phyloP scores from a whole-genome alignment of 2,113 vertebrate genomes.

The Gambusia holbrooki region DNA sequence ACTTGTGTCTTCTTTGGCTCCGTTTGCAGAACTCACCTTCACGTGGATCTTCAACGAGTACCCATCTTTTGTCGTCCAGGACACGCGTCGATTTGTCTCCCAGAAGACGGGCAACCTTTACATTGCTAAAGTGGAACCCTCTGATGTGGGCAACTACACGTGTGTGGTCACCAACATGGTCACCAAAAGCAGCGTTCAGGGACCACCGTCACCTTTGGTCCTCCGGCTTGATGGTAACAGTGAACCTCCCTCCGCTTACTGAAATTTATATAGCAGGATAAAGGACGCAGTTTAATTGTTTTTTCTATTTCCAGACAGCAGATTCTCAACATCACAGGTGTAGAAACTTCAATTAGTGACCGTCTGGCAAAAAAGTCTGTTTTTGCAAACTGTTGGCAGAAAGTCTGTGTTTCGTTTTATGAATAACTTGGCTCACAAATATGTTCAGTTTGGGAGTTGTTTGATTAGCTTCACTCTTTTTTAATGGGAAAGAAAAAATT shows the following conservation, averaged over 20 bases:
- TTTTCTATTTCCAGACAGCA: neutral
- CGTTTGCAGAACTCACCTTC: conserved; percentile 88
- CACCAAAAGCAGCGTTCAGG: conserved; percentile 88
- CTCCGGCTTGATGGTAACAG: conserved; percentile 89
- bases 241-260: neutral
- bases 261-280: neutral
- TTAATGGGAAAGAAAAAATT: conserved; percentile 9
- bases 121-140: conserved; percentile 93
- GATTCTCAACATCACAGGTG: conserved; percentile 4
- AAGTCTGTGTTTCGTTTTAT: conserved; percentile 3
- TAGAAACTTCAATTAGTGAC: conserved; percentile 17
- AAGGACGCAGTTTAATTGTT: neutral
- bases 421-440: neutral
- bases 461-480: neutral
- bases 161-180: conserved; percentile 93
- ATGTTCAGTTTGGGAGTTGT: neutral
- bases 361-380: neutral
- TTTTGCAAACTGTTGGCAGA: neutral
- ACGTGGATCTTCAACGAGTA: conserved; percentile 96
- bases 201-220: conserved; percentile 90
- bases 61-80: conserved; percentile 88
- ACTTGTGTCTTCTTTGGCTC: conserved; percentile 6
- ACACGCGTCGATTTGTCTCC: conserved; percentile 92
- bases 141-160: conserved; percentile 93
- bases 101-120: conserved; percentile 95